Conservation (phyloP, 2,888 invertebrate genomes). For the Ypsolopha scabrella region DNA sequence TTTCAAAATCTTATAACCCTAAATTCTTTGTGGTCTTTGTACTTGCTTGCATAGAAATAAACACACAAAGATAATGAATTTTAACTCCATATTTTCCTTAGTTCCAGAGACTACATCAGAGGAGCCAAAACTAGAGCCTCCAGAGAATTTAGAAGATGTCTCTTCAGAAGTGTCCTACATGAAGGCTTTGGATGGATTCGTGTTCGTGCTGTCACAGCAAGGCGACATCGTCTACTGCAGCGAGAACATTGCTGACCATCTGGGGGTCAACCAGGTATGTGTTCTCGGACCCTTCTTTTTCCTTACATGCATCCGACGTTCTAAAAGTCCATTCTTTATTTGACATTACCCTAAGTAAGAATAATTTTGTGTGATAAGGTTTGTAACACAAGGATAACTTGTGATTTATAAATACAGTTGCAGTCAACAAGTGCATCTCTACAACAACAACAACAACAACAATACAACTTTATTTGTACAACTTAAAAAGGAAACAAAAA, state of each 20-base stretch:
- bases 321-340: too few species aligned
- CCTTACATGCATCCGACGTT: too few species aligned
- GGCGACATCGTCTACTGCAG: constrained; percentile 95
- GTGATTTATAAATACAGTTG: too few species aligned
- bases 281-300: too few species aligned
- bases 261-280: constrained; percentile 91
- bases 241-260: constrained; percentile 89
- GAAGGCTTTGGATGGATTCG: constrained; percentile 91
- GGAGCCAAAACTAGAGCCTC: constrained; percentile 37
- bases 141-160: constrained; percentile 50
- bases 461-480: too few species aligned
- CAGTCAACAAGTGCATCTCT: too few species aligned
- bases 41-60: neutral
- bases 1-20: too few species aligned
- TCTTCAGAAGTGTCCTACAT: constrained; percentile 75
- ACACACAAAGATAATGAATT: neutral
- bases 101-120: constrained; percentile 39
- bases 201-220: constrained; percentile 86
- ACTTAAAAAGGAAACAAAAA: too few species aligned
- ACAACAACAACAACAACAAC: too few species aligned
- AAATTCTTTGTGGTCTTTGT: neutral
- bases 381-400: too few species aligned
- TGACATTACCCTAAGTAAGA: too few species aligned
- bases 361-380: too few species aligned
- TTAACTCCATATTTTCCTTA: constrained; percentile 20